These are phyloP conservation scores for Menura novaehollandiae DNA, from an alignment of 2,113 vertebrate genomes.

Conservation along the genomic window DNA sequence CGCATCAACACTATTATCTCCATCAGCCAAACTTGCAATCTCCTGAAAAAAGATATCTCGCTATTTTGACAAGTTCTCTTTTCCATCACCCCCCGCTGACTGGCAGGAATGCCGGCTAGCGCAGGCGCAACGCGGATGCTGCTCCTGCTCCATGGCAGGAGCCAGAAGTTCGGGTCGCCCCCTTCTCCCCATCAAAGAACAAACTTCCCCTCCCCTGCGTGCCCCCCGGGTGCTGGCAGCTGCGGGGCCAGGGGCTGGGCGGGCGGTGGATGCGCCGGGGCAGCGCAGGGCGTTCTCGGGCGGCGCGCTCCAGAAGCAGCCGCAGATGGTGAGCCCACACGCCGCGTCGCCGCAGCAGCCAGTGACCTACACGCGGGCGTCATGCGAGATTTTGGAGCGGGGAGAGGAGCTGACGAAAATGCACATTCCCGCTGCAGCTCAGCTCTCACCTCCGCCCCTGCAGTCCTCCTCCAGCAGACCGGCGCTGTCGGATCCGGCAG, in stretches of 20 bases:
- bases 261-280: rapidly evolving
- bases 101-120: background rate
- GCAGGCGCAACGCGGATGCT: background rate
- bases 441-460: slow-evolving; percentile 64
- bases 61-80: slow-evolving; percentile 53
- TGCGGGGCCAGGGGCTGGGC: background rate
- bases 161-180: background rate
- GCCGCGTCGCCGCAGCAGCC: slow-evolving; percentile 31
- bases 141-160: background rate
- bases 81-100: background rate
- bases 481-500: background rate
- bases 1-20: slow-evolving; percentile 34
- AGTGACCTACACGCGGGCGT: slow-evolving; percentile 61
- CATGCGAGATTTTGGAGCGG: slow-evolving; percentile 22
- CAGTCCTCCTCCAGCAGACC: slow-evolving; percentile 30
- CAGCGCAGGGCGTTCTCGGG: background rate
- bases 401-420: slow-evolving; percentile 40
- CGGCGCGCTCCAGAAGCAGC: background rate
- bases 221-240: background rate
- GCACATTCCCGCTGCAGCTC: slow-evolving; percentile 30
- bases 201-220: background rate
- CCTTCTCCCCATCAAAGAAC: background rate
- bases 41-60: slow-evolving; percentile 20
- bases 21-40: slow-evolving; percentile 57
- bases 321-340: slow-evolving; percentile 60